These are phyloP conservation scores for Motacilla tschutschensis DNA, from an alignment of 2,113 vertebrate species.

Conservation along the genomic window DNA sequence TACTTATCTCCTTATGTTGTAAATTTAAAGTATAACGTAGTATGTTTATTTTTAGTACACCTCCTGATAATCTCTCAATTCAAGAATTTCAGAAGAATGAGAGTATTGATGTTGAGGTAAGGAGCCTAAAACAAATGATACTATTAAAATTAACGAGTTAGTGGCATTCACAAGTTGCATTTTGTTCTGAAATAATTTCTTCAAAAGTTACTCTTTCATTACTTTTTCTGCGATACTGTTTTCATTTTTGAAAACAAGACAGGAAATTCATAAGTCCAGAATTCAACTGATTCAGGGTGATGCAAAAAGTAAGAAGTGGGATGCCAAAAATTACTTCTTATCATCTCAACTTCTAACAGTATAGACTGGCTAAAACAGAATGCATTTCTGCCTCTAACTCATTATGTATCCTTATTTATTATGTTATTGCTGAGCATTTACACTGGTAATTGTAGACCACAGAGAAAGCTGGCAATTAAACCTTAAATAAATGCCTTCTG, in stretches of 20 bases:
- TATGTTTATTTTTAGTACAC: conserved; percentile 78
- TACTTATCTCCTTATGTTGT: not conserved
- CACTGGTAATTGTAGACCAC: not conserved
- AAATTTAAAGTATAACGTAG: conserved; percentile 3
- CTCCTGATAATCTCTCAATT: conserved; percentile 97
- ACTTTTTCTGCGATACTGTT: not conserved
- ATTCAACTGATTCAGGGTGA: not conserved
- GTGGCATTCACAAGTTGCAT: not conserved
- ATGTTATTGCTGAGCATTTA: not conserved
- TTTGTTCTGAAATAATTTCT: not conserved
- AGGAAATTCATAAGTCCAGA: not conserved
- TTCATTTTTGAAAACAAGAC: not conserved
- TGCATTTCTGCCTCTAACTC: not conserved
- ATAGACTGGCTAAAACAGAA: not conserved
- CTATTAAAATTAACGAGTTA: not conserved
- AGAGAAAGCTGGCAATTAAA: not conserved
- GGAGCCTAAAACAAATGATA: not conserved
- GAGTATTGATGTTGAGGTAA: conserved; percentile 94
- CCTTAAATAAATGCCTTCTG: not conserved
- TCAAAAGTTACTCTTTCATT: not conserved
- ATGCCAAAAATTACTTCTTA: not conserved
- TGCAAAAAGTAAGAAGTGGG: not conserved
- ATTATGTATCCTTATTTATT: not conserved
- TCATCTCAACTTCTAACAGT: not conserved
- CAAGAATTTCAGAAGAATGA: conserved; percentile 99